Conservation (phyloP, 1,140 invertebrate species). For the Pristionchus pacificus region DNA sequence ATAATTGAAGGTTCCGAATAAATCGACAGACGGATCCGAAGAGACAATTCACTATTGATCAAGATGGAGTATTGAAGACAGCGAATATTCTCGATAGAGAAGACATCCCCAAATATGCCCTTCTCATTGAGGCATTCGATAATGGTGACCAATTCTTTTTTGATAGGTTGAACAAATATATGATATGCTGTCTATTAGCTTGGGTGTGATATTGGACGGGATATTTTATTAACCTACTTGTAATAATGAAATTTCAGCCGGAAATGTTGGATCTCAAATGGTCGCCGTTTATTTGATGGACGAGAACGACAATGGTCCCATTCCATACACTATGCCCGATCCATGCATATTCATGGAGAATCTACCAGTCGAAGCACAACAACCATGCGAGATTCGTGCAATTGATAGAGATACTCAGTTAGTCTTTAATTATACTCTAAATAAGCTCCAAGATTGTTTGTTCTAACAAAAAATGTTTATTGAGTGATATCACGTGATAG, state of each 20-base stretch:
- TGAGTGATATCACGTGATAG: not conserved
- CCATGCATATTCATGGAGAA: constrained; percentile 57
- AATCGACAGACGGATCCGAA: constrained; percentile 56
- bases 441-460: too few relatives aligned
- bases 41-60: constrained; percentile 56
- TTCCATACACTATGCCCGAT: constrained; percentile 45
- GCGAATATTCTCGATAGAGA: constrained; percentile 49
- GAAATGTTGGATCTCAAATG: constrained; percentile 50
- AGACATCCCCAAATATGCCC: constrained; percentile 48
- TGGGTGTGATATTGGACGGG: too few relatives aligned
- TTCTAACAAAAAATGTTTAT: too few relatives aligned
- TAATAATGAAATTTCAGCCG: constrained; percentile 40
- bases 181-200: too few relatives aligned
- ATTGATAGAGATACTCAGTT: constrained; percentile 49
- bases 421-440: constrained; percentile 7
- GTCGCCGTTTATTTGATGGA: constrained; percentile 55
- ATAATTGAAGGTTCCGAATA: constrained; percentile 50
- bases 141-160: constrained; percentile 31
- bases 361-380: constrained; percentile 43
- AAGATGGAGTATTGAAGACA: constrained; percentile 52
- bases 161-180: too few relatives aligned
- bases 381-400: constrained; percentile 49
- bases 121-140: constrained; percentile 54
- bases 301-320: constrained; percentile 56
- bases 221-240: too few relatives aligned